Evolutionary conservation across 2,113 vertebrate genomes (phyloP).

Genomic region (Hypocryptadius cinnamomeus): DNA sequence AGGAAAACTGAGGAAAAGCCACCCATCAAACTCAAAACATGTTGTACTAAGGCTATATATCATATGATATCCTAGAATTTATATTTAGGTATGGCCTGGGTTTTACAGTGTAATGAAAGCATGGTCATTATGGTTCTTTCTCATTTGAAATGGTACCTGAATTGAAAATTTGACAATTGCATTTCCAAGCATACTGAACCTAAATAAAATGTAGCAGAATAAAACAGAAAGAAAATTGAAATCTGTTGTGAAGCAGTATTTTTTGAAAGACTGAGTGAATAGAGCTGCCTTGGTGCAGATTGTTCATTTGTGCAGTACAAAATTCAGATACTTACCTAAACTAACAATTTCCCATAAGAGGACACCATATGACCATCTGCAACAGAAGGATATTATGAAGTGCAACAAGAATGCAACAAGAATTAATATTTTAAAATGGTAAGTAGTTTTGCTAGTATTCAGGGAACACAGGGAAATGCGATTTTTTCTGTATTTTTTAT

Average conservation of each 20-base stretch:
- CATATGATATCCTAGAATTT: not conserved
- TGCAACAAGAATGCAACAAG: not conserved
- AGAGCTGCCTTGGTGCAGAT: not conserved
- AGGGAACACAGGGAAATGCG: not conserved
- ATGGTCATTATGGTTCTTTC: not conserved
- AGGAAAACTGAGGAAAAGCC: not conserved
- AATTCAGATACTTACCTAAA: constrained; percentile 73
- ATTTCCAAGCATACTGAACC: not conserved
- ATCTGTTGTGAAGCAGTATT: not conserved
- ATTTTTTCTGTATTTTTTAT: not conserved
- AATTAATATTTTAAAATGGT: not conserved
- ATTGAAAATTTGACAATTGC: not conserved
- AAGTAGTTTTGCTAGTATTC: not conserved
- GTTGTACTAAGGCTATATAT: not conserved
- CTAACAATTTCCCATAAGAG: constrained; percentile 87
- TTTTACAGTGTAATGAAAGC: not conserved
- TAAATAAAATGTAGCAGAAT: not conserved
- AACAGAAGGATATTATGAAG: not conserved
- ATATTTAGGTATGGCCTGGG: not conserved
- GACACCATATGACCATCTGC: constrained; percentile 85
- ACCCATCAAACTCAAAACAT: not conserved
- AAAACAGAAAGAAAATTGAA: not conserved
- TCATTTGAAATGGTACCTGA: not conserved
- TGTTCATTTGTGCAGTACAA: not conserved
- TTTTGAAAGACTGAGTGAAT: not conserved